A percentile compares a stretch with the other conserved stretches of the same genome.
These are phyloP conservation scores for Peromyscus nudipes DNA, from an alignment of 2,797 vertebrate species.

Conservation along the genomic window DNA sequence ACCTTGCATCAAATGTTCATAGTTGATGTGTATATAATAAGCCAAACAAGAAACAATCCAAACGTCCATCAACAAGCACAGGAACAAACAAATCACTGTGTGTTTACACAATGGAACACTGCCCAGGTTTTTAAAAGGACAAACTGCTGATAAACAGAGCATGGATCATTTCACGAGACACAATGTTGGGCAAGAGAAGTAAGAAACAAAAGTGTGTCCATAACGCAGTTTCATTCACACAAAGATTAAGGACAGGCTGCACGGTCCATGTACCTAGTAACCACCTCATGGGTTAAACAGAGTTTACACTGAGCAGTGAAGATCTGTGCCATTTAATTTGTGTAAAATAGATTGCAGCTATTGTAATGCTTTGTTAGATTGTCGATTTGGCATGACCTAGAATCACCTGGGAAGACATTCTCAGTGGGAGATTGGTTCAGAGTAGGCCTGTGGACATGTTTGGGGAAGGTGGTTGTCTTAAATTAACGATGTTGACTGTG, in stretches of 20 bases:
- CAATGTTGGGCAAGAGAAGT: constrained; percentile 16
- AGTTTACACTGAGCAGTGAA: background rate
- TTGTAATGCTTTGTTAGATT: background rate
- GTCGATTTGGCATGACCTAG: background rate
- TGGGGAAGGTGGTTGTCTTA: too few species aligned
- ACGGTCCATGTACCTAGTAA: background rate
- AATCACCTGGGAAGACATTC: background rate
- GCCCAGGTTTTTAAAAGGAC: constrained; percentile 10
- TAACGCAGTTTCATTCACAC: background rate
- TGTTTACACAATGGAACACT: constrained; percentile 51
- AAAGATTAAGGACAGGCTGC: background rate
- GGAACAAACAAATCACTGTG: constrained; percentile 30
- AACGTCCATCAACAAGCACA: constrained; percentile 45
- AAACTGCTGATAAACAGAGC: constrained; percentile 53
- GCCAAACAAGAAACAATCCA: constrained; percentile 28
- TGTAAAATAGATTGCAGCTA: background rate
- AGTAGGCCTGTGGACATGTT: background rate
- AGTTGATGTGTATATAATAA: background rate
- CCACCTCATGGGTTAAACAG: background rate
- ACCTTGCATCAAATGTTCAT: constrained; percentile 24
- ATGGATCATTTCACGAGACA: constrained; percentile 30
- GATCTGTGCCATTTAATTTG: background rate
- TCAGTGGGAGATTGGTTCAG: background rate
- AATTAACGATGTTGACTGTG: background rate
- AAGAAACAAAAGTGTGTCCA: constrained; percentile 13